Evolutionary conservation across 1,140 invertebrate species (phyloP), one percentile per base, ranked within the genome.

Genomic region (Lutraria rhynchaena): DNA sequence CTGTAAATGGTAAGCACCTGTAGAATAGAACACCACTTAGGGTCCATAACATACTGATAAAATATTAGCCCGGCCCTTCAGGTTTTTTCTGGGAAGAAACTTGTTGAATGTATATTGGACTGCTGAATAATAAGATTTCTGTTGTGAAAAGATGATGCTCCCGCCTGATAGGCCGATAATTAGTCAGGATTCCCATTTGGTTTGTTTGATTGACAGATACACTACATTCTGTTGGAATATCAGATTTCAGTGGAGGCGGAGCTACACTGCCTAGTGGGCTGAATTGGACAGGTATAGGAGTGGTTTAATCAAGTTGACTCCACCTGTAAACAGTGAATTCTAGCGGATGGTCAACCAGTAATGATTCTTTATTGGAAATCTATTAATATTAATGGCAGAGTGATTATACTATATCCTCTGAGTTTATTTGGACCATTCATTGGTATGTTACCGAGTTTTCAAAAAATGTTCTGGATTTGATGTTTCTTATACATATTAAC

Each of bases 291-390:
- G 22, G 41, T 44, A 11, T 61, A 31, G 44, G 37, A 27, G 63
- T 37, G 44, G 37, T 7, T 27, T 46, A 24, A 2, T 29, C 49
- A 3, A 51, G 0, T 67, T 46, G 24, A 29, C 73, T 75, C 73
- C 58, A 15, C 73, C 73, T 61, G 7, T 49, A 33, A 61, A 49
- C 58, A 46, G 35, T 75, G 58, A 61, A 75, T 41, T 61, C 24
- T 60, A 41, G 37, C 46, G 41, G 53, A 46, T 75, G 58, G 73
- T 75, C 73, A 61, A 22, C 58, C 58, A 61, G 57, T 75, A 75
- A 61, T 75, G 57, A 75, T 60, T 60, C 53, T 60, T 75, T 75
- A 75, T 75, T 75, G 73, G 58, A 75, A 60, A 75, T 49, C 73
- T 75, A 75, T 75, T 75, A 75, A 75, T 75, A 75, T 75, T 75